These are phyloP conservation scores for Hypomecis punctinalis DNA, from an alignment of 2,888 invertebrate genomes.

Conservation along the genomic window DNA sequence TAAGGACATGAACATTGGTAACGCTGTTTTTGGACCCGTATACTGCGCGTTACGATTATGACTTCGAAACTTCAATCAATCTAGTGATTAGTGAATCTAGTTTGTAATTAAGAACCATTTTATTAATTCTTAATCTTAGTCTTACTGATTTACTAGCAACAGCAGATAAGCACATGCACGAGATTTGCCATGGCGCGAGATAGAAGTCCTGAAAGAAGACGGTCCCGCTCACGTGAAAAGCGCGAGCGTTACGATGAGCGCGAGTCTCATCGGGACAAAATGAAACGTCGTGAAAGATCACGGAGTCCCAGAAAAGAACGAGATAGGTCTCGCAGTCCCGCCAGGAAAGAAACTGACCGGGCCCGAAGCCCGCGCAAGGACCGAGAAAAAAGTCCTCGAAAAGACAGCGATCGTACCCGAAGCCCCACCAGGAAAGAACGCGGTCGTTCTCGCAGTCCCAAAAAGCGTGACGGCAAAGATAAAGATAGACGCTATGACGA, in stretches of 20 bases:
- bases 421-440: slow-evolving; percentile 65
- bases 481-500: slow-evolving; percentile 73
- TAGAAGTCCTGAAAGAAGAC: slow-evolving; percentile 72
- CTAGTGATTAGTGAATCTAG: no score
- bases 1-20: no score
- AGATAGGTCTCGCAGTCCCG: slow-evolving; percentile 68
- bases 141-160: neutral
- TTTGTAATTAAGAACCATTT: no score
- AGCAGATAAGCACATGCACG: no score
- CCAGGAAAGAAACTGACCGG: slow-evolving; percentile 64
- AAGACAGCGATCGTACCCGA: slow-evolving; percentile 45
- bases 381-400: slow-evolving; percentile 46
- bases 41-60: no score
- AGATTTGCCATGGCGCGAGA: slow-evolving; percentile 67
- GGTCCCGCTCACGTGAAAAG: slow-evolving; percentile 76
- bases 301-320: slow-evolving; percentile 70
- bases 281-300: slow-evolving; percentile 72
- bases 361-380: slow-evolving; percentile 45
- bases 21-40: no score
- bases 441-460: slow-evolving; percentile 69
- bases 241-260: slow-evolving; percentile 77
- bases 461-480: slow-evolving; percentile 74
- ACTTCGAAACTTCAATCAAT: no score
- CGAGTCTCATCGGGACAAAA: slow-evolving; percentile 73
- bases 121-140: no score